Evolutionary conservation across 2,888 invertebrate species (phyloP).

Genomic region (Watsonalla cultraria): DNA sequence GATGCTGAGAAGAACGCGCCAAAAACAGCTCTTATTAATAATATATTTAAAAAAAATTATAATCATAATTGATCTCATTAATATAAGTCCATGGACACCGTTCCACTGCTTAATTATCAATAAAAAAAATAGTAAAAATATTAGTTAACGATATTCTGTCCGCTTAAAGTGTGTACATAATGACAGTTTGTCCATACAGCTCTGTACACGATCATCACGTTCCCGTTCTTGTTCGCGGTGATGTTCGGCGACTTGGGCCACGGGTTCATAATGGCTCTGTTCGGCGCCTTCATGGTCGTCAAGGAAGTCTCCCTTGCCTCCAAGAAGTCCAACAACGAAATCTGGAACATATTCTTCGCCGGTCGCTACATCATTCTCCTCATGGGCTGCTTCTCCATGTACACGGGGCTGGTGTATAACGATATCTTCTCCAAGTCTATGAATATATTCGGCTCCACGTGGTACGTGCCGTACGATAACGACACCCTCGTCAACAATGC

Average conservation of each 20-base stretch:
- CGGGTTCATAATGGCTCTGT: constrained; percentile 88
- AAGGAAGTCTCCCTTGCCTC: constrained; percentile 87
- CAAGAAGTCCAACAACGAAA: constrained; percentile 87
- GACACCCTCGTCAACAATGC: constrained; percentile 66
- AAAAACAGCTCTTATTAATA: no score
- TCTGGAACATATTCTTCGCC: constrained; percentile 98
- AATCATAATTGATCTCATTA: no score
- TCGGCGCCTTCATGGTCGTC: constrained; percentile 89
- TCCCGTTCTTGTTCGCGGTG: constrained; percentile 96
- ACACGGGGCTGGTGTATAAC: constrained; percentile 98
- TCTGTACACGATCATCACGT: constrained; percentile 92
- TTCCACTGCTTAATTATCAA: neutral
- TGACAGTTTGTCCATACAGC: no score
- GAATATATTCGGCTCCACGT: constrained; percentile 95
- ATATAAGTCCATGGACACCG: neutral
- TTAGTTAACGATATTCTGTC: no score
- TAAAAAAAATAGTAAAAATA: no score
- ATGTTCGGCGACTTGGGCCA: constrained; percentile 98
- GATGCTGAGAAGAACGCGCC: no score
- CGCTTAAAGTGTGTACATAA: no score
- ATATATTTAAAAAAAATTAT: no score
- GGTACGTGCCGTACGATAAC: constrained; percentile 81
- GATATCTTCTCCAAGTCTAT: constrained; percentile 97
- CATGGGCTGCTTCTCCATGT: constrained; percentile 99
- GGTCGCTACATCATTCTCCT: constrained; percentile 98